Conservation (phyloP, 2,797 vertebrate species). For the Sebastes nivosus region DNA sequence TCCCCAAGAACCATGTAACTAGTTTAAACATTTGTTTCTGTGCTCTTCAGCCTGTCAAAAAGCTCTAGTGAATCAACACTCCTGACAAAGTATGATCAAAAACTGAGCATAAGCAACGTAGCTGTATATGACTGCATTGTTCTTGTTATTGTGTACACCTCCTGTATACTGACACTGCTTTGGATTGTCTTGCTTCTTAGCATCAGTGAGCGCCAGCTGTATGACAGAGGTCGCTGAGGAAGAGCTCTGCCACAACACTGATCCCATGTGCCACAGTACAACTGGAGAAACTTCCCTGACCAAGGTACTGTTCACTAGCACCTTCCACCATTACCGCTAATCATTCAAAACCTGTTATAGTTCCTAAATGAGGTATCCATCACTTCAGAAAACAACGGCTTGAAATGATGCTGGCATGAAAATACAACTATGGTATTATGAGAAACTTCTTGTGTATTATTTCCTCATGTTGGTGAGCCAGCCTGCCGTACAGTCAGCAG, state of each 20-base stretch:
- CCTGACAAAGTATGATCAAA: background rate
- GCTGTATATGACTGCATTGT: background rate
- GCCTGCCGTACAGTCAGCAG: background rate
- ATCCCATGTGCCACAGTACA: slow-evolving; percentile 4
- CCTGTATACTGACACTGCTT: background rate
- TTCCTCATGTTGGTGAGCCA: slow-evolving; percentile 9
- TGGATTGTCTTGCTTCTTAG: background rate
- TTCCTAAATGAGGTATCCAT: background rate
- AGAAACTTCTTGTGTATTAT: background rate
- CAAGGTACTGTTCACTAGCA: slow-evolving; percentile 33
- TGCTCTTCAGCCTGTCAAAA: background rate
- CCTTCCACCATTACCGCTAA: too few relatives aligned
- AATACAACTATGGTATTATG: background rate
- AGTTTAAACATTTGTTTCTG: background rate
- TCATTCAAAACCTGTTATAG: background rate
- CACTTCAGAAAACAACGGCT: background rate
- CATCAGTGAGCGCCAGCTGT: slow-evolving; percentile 40
- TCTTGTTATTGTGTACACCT: background rate
- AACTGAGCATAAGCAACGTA: background rate
- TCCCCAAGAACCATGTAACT: background rate
- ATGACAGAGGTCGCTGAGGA: slow-evolving; percentile 27
- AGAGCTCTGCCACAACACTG: slow-evolving; percentile 17
- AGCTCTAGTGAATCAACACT: background rate
- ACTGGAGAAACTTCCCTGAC: slow-evolving; percentile 12
- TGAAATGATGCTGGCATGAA: background rate